Evolutionary conservation across 1,140 invertebrate species (phyloP).

Genomic region (Neotoxoptera formosana): DNA sequence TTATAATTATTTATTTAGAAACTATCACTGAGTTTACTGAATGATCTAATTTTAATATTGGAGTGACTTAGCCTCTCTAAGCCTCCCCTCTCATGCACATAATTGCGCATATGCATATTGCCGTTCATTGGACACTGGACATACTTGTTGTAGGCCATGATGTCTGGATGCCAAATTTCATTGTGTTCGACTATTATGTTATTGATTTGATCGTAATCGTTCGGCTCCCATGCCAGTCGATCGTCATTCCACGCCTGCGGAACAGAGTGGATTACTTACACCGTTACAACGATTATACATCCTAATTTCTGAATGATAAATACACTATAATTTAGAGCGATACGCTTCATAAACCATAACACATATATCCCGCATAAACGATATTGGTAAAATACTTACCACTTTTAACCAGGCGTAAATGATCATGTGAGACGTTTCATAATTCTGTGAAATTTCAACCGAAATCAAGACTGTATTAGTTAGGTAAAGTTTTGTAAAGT

Average conservation of each 20-base stretch:
- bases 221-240: slow-evolving; percentile 10
- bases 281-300: not conserved
- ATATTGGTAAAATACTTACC: not conserved
- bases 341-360: not conserved
- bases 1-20: not conserved
- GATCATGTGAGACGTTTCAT: slow-evolving; percentile 46
- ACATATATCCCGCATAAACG: not conserved
- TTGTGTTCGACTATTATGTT: not conserved
- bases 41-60: no score
- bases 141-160: slow-evolving; percentile 41
- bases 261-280: not conserved
- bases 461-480: not conserved
- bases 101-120: no score
- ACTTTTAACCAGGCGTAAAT: not conserved
- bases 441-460: slow-evolving; percentile 22
- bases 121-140: not conserved
- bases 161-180: slow-evolving; percentile 40
- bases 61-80: no score
- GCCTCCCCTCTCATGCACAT: no score
- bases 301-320: not conserved
- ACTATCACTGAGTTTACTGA: not conserved
- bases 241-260: slow-evolving; percentile 38
- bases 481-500: not conserved
- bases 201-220: slow-evolving; percentile 1
- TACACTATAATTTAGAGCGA: no score